Evolutionary conservation across 2,113 vertebrate genomes (phyloP), one percentile per base, ranked within the genome.

Genomic region (Petrocephalus microphthalmus): DNA sequence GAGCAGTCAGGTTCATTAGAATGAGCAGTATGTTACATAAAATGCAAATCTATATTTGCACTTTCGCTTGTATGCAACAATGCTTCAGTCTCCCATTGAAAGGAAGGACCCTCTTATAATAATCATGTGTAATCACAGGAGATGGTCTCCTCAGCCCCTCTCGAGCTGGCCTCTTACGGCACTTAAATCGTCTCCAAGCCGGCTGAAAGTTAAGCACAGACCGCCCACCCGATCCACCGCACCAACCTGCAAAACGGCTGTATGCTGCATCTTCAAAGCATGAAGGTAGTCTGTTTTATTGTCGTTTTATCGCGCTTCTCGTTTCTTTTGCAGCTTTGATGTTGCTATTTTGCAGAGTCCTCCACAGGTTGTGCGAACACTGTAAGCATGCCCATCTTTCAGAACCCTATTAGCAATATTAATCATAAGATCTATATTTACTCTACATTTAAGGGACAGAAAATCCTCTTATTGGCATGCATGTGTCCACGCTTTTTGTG

Each of bases 1-100:
- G 49, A 13, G 25, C 15, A 51, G 42, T 71, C 37, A 87, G 92
- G 89, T 91, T 94, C 90, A 93, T 94, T 94, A 93, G 91, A 92
- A 93, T 92, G 89, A 90, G 87, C 13, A 86, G 93, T 91, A 89
- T 92, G 92, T 94, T 92, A 92, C 89, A 74, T 93, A 91, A 91
- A 92, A 88, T 87, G 91, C 92, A 90, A 91, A 92, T 88, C 90
- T 89, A 92, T 84, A 84, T 84, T 78, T 78, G 29, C 71, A 42
- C 15, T 84, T 20, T 84, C 8, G 11, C 45, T 45, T n/a, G 22
- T 51, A 2, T 49, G 81, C 47, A 84, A 51, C 10, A 47, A 47
- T 45, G 37, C 81, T 20, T 4, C 0, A 86, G 54, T 33, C 54
- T 57, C 25, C 57, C 25, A 15, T 47, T 6, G 42, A 47, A 25